Base-by-base conservation (phyloP, 1,140 invertebrate genomes). In the Papilio polytes region DNA sequence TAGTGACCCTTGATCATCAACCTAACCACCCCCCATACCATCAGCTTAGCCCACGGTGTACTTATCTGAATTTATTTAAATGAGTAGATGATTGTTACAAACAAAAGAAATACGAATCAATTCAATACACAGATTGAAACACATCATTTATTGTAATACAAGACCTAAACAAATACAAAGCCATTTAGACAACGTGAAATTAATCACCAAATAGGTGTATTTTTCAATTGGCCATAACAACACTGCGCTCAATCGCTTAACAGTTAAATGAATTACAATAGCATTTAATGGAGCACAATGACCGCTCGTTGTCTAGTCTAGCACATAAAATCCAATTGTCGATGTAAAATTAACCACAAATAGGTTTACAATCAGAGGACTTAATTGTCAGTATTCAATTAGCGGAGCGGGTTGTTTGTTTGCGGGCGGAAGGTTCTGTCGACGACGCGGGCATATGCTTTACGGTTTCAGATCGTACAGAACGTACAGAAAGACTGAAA, bases 321-420 rank as follows among this genome's bases (percentile, higher is more conserved):
- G 31, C 20, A 46, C 77, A 78, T 78, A 78, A 78, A 78, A 78
- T 78, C 31, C 53, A 63, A 78, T 78, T 78, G 77, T 78, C 56
- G 31, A 78, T 66, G 77, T 78, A 78, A 78, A 78, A 78, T 78
- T 66, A 78, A 78, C 77, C 77, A 66, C 77, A 78, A 78, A 78
- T 78, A 66, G 77, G 26, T 78, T 78, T 66, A 66, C 77, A 78
- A 78, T 78, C 77, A 63, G 56, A 36, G 56, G 56, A 78, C 56
- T 46, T 78, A 78, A 78, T 78, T 78, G 77, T 63, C 56, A 51
- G 56, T 63, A 78, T 78, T 78, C 77, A 78, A 78, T 78, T 78
- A 66, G 76, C n/a, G 77, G 20, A 2, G 10, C 59, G 18, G 77
- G 31, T 66, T 41, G 74, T 76, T 78, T 63, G 53, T 78, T 78